Conservation (phyloP, 1,140 invertebrate genomes). For the Mycetomoellerius zeteki region DNA sequence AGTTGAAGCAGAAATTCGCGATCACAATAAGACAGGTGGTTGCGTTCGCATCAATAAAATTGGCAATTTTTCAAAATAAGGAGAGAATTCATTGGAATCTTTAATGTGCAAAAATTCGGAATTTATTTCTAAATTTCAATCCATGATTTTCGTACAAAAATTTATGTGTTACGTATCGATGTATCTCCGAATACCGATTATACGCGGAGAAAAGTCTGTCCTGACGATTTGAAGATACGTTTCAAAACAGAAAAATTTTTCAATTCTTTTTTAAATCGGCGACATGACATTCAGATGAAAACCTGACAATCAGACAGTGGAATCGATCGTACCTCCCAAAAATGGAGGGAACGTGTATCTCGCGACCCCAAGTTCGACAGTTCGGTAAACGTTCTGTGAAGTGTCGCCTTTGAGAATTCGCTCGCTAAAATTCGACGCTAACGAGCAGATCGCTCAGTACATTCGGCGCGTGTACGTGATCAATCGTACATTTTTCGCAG, state of each 20-base stretch:
- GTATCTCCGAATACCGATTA: neutral
- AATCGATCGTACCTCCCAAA: neutral
- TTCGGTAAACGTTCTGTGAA: neutral
- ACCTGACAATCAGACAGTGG: neutral
- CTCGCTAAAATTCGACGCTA: conserved; percentile 23
- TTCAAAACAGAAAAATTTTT: neutral
- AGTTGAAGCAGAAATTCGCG: neutral
- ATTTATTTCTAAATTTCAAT: conserved; percentile 2
- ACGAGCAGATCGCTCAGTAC: neutral
- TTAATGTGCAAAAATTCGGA: neutral
- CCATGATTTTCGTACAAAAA: neutral
- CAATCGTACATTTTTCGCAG: neutral
- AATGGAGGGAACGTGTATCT: neutral
- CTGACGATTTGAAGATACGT: neutral
- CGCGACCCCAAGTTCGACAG: neutral
- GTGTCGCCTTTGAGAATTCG: conserved; percentile 10
- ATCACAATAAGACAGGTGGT: neutral
- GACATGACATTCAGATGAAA: neutral
- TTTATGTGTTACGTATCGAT: neutral
- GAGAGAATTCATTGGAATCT: neutral
- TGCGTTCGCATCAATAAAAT: conserved; percentile 2
- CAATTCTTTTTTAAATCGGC: neutral
- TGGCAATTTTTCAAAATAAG: neutral
- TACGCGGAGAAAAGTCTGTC: neutral
- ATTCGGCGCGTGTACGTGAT: conserved; percentile 10